These are phyloP conservation scores for Ctenoplectra terminalis DNA, from an alignment of 1,140 invertebrate genomes.

Conservation along the genomic window DNA sequence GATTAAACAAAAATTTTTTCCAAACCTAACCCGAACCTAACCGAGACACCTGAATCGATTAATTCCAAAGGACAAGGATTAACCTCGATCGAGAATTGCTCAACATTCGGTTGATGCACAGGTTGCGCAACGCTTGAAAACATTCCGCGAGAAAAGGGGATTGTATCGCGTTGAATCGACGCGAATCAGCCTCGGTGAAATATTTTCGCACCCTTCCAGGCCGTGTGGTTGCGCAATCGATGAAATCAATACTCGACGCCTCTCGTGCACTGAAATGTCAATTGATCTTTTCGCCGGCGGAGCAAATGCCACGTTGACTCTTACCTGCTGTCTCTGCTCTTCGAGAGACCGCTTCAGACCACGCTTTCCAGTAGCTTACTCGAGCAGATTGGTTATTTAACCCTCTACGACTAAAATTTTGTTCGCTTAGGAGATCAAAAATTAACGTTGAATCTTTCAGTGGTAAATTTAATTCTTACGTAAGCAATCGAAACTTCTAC, in stretches of 20 bases:
- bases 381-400: background rate
- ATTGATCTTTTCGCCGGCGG: slow-evolving; percentile 53
- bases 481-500: too few species aligned
- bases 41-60: slow-evolving; percentile 13
- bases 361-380: background rate
- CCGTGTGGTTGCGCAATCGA: slow-evolving; percentile 59
- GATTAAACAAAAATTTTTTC: too few species aligned
- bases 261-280: slow-evolving; percentile 59
- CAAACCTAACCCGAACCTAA: too few species aligned
- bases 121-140: slow-evolving; percentile 14
- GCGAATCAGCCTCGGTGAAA: slow-evolving; percentile 21
- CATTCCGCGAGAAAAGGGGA: background rate
- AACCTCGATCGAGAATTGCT: background rate
- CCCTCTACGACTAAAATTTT: too few species aligned
- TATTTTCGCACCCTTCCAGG: slow-evolving; percentile 55
- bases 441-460: too few species aligned
- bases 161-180: slow-evolving; percentile 29
- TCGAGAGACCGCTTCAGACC: background rate
- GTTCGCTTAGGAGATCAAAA: too few species aligned
- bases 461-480: too few species aligned
- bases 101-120: slow-evolving; percentile 1
- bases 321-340: background rate
- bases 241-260: slow-evolving; percentile 64
- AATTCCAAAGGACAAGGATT: slow-evolving; percentile 2
- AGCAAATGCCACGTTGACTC: slow-evolving; percentile 56